Evolutionary conservation across 2,888 invertebrate genomes (phyloP).

Genomic region (Zelleria hepariella): DNA sequence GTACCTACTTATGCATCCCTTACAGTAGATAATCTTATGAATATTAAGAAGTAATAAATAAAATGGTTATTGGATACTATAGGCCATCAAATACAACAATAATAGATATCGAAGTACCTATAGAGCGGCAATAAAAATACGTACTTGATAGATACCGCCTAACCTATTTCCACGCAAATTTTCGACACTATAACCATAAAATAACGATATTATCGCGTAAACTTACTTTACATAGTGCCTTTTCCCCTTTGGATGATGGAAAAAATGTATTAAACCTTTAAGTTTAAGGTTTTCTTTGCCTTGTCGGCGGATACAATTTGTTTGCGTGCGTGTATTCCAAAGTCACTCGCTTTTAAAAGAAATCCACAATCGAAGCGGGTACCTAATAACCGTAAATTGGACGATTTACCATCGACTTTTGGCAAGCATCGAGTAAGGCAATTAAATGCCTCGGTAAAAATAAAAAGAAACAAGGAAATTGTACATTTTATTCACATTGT

Average conservation of each 20-base stretch:
- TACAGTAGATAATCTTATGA: neutral
- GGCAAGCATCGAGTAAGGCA: conserved; percentile 43
- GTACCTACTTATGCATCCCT: too few relatives aligned
- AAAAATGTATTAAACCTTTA: conserved; percentile 11
- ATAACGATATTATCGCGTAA: conserved; percentile 42
- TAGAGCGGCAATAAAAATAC: conserved; percentile 3
- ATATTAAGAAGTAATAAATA: neutral
- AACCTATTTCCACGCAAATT: conserved; percentile 26
- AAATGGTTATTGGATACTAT: neutral
- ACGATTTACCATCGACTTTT: conserved; percentile 59
- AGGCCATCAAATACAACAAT: conserved; percentile 12
- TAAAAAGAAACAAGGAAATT: neutral
- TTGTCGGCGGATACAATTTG: conserved; percentile 12
- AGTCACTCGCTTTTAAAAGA: conserved; percentile 58
- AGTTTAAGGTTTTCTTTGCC: conserved; percentile 17
- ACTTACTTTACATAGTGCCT: conserved; percentile 26
- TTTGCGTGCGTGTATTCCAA: conserved; percentile 39
- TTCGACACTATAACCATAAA: conserved; percentile 35
- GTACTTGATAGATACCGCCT: conserved; percentile 18
- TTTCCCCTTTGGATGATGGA: conserved; percentile 5
- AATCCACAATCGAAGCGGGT: conserved; percentile 55
- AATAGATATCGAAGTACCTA: conserved; percentile 3
- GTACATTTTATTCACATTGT: conserved; percentile 18
- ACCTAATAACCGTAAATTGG: conserved; percentile 53
- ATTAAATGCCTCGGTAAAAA: neutral